Base-by-base conservation (phyloP, 2,797 vertebrate genomes). In the Sebastes matsubarae region DNA sequence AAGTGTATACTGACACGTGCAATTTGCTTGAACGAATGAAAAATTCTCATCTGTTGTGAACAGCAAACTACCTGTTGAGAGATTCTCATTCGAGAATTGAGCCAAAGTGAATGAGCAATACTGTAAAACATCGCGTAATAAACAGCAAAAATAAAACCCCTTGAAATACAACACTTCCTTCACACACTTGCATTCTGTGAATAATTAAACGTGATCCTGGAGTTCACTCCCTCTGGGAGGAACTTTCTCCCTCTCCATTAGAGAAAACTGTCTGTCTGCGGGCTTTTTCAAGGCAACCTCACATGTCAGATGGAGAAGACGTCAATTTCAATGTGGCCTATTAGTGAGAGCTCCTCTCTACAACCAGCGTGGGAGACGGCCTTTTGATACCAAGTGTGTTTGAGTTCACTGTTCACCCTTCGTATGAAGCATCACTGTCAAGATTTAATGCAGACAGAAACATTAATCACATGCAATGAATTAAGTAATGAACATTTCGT, bases 371-470 rank as follows among this genome's bases (percentile, higher is more conserved):
- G 72, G 69, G 59, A 70, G 80, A 72, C 64, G 72, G 63, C 32
- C 77, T 90, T 82, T 82, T 88, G 76, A 88, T 86, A 81, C 50
- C 10, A 3, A 42, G 46, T 61, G 58, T 66, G 52, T 72, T 75
- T 75, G 34, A 83, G 63, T 77, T 82, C 30, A 67, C 50, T 54
- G 18, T 80, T 77, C 72, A 76, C 58, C 64, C 30, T 29, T 1
- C 32, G 18, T 38, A 38, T 57, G 46, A 85, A 84, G 22, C 60
- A 58, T 66, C 32, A 18, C 65, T 68, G 68, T 78, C 55, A 52
- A 4, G 29, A 8, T 73, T 73, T 70, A 82, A 79, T 69, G 42
- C 82, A 80, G 58, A 72, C 24, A 68, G 71, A 80, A 79, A 88
- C 20, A 73, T 63, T 4, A 27, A 75, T 75, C 30, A 67, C 1